Evolutionary conservation across 2,888 invertebrate species (phyloP).

Genomic region (Ctena decussata): DNA sequence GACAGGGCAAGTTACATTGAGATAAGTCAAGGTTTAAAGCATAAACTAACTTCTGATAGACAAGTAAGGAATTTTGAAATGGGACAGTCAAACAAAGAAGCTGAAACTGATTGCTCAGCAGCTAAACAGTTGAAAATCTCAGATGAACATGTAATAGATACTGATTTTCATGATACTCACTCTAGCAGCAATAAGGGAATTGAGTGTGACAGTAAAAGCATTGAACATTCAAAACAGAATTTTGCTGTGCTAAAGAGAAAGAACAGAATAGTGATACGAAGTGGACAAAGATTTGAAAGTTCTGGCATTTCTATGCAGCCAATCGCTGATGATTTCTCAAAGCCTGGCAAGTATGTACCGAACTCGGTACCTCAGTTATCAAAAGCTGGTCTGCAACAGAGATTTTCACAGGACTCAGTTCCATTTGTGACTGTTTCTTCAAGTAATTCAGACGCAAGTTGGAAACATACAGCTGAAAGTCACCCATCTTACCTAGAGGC

Average conservation of each 20-base stretch:
- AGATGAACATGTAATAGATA: background rate
- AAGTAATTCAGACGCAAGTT: too few relatives aligned
- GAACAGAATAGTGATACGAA: background rate
- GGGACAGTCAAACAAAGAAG: background rate
- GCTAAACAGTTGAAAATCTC: constrained; percentile 2
- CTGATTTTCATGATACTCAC: background rate
- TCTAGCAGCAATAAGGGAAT: background rate
- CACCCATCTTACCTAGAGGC: too few relatives aligned
- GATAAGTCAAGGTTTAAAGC: background rate
- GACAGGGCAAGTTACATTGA: background rate
- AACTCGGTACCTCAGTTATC: too few relatives aligned
- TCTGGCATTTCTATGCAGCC: too few relatives aligned
- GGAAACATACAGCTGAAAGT: too few relatives aligned
- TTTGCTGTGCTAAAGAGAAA: background rate
- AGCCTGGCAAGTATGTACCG: too few relatives aligned
- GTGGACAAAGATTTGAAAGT: background rate
- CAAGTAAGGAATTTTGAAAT: background rate
- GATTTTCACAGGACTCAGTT: too few relatives aligned
- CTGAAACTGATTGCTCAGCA: background rate
- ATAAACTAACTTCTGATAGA: background rate
- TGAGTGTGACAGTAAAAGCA: background rate
- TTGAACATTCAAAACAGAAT: background rate
- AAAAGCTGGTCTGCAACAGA: too few relatives aligned
- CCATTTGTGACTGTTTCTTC: too few relatives aligned
- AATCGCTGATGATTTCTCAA: too few relatives aligned